Percentiles rank a stretch among this genome's conserved stretches.
phyloP scores from a whole-genome alignment of 1,140 invertebrate genomes.

The Aphaenogaster ashmeadi region DNA sequence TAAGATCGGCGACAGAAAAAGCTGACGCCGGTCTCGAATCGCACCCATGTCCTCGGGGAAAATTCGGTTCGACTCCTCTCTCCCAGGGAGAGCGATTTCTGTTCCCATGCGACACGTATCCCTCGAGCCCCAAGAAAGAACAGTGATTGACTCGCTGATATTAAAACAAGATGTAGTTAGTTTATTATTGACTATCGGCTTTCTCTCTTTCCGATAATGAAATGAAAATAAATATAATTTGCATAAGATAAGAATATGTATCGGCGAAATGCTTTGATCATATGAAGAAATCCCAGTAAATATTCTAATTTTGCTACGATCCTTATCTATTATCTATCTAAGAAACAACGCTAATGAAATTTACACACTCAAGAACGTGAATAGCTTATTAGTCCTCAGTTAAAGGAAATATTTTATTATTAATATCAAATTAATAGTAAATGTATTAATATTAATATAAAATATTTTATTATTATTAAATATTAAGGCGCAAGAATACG shows the following conservation, averaged over 20 bases:
- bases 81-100: background rate
- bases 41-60: background rate
- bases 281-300: background rate
- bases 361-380: background rate
- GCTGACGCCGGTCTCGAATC: conserved; percentile 56
- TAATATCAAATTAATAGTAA: no score
- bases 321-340: background rate
- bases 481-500: background rate
- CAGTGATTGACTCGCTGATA: background rate
- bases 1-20: conserved; percentile 55
- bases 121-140: background rate
- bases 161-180: background rate
- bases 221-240: background rate
- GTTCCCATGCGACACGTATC: background rate
- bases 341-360: background rate
- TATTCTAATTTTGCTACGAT: background rate
- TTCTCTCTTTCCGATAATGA: background rate
- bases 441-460: background rate
- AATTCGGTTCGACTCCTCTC: background rate
- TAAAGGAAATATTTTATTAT: background rate
- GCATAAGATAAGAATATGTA: no score
- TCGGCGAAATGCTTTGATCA: background rate
- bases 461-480: background rate
- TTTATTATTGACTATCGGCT: background rate
- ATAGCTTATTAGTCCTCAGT: background rate